A percentile compares a stretch with the other conserved stretches of the same genome.
These are phyloP conservation scores for Lophius americanus DNA, from an alignment of 2,797 vertebrate species.

Conservation along the genomic window DNA sequence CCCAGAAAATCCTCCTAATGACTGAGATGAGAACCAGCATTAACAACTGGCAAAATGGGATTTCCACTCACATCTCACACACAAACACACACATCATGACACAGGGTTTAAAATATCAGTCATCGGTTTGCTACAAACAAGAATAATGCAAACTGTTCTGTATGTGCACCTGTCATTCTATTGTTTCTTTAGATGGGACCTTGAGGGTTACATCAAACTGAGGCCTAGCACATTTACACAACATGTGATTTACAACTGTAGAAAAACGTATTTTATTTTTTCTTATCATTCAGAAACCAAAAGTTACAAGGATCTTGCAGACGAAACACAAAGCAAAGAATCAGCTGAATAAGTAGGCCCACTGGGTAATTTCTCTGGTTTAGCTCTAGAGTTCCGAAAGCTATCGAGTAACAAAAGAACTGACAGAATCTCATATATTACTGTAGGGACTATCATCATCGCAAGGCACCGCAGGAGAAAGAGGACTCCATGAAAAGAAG, in stretches of 20 bases:
- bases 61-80: conserved; percentile 51
- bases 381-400: conserved; percentile 65
- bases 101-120: conserved; percentile 50
- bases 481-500: conserved; percentile 71
- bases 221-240: conserved; percentile 56
- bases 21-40: conserved; percentile 67
- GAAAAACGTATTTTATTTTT: conserved; percentile 64
- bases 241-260: conserved; percentile 56
- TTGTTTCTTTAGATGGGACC: conserved; percentile 56
- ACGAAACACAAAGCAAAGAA: conserved; percentile 61
- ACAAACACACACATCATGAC: conserved; percentile 43
- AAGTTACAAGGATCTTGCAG: conserved; percentile 55
- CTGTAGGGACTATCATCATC: conserved; percentile 80
- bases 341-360: conserved; percentile 71
- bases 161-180: conserved; percentile 49
- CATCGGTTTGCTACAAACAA: conserved; percentile 60
- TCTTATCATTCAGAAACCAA: conserved; percentile 59
- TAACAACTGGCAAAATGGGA: conserved; percentile 56
- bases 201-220: conserved; percentile 65
- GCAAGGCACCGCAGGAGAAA: conserved; percentile 86
- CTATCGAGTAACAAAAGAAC: conserved; percentile 58
- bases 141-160: conserved; percentile 50
- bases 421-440: conserved; percentile 75
- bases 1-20: conserved; percentile 78
- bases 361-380: conserved; percentile 61